phyloP scores from a whole-genome alignment of 1,140 invertebrate species.

The Prorops nasuta region DNA sequence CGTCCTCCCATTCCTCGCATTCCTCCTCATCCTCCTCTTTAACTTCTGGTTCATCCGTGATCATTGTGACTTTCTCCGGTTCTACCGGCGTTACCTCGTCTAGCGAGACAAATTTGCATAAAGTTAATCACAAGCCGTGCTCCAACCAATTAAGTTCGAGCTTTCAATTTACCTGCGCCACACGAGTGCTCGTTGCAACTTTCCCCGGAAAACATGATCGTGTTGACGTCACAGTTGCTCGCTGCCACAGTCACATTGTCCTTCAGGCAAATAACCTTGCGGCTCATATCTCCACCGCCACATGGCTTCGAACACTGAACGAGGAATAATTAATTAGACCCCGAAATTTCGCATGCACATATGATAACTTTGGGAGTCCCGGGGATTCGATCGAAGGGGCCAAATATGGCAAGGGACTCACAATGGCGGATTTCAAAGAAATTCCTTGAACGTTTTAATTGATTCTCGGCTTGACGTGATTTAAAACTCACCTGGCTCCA shows the following conservation, averaged over 20 bases:
- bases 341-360: too few species aligned
- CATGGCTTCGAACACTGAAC: slow-evolving; percentile 76
- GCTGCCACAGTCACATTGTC: slow-evolving; percentile 64
- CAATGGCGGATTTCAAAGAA: too few species aligned
- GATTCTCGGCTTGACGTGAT: neutral
- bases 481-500: slow-evolving; percentile 67
- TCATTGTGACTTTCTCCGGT: slow-evolving; percentile 58
- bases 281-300: slow-evolving; percentile 72
- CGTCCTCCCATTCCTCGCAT: slow-evolving; percentile 61
- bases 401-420: too few species aligned
- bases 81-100: slow-evolving; percentile 69
- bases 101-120: slow-evolving; percentile 34
- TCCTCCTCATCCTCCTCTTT: slow-evolving; percentile 60
- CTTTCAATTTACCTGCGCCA: slow-evolving; percentile 60
- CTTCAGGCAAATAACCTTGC: slow-evolving; percentile 78
- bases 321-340: neutral
- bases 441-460: too few species aligned
- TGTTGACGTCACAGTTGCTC: slow-evolving; percentile 64
- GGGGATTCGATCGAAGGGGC: too few species aligned
- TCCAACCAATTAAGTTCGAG: slow-evolving; percentile 1
- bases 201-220: slow-evolving; percentile 67
- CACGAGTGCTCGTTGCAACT: slow-evolving; percentile 75
- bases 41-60: slow-evolving; percentile 32
- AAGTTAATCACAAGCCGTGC: neutral
- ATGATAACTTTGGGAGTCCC: too few species aligned